These are phyloP conservation scores for Poeciliopsis turneri DNA, from an alignment of 2,797 vertebrate genomes.

Conservation along the genomic window DNA sequence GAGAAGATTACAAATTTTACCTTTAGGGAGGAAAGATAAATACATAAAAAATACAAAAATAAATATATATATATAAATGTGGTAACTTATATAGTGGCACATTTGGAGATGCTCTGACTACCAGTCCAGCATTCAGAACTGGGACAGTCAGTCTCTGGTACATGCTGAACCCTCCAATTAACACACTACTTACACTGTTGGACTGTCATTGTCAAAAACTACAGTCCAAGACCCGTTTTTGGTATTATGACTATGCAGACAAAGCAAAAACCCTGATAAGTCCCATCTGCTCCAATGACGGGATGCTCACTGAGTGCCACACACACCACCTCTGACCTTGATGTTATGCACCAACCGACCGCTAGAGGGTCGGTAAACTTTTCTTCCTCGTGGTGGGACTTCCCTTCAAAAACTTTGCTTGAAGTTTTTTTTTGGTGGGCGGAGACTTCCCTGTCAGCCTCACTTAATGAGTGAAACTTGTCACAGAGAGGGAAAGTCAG, in stretches of 20 bases:
- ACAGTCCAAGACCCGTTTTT: background rate
- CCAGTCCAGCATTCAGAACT: background rate
- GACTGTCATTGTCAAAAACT: background rate
- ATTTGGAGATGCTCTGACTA: background rate
- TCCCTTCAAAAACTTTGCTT: slow-evolving; percentile 28
- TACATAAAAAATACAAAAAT: no score
- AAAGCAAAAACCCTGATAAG: background rate
- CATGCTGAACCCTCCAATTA: background rate
- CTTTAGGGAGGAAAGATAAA: no score
- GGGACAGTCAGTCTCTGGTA: background rate
- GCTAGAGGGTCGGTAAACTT: slow-evolving; percentile 16
- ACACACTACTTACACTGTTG: background rate
- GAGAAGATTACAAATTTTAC: no score
- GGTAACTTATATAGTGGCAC: background rate
- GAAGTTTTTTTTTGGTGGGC: slow-evolving; percentile 40
- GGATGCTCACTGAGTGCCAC: background rate
- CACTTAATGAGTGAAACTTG: slow-evolving; percentile 38
- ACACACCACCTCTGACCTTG: background rate
- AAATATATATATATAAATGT: no score
- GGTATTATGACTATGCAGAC: background rate
- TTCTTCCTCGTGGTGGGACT: slow-evolving; percentile 17
- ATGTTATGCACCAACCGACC: slow-evolving; percentile 29
- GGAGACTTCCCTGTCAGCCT: slow-evolving; percentile 22
- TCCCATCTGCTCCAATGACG: background rate
- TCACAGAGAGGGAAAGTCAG: slow-evolving; percentile 18